Evolutionary conservation across 2,797 vertebrate species (phyloP), one percentile per base, ranked within the genome.

Genomic region (Typhlichthys subterraneus): DNA sequence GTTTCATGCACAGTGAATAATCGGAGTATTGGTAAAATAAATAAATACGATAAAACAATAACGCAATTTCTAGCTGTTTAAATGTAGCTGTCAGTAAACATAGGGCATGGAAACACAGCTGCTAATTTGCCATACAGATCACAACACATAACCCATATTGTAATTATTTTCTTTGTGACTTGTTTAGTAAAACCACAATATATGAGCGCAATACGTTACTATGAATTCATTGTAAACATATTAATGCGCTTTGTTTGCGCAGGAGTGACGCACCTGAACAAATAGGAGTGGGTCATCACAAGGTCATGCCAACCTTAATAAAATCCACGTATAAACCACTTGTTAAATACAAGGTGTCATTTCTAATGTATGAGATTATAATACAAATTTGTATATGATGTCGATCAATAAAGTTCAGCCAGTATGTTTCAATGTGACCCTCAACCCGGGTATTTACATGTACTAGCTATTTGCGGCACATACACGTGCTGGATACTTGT

Each of bases 211-310:
- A 17, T 19, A 12, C 50, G 48, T 15, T 10, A 29, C 14, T 15
- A n/a, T 52, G 57, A 8, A 42, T n/a, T 23, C 7, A 6, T 50
- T 50, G 15, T 5, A 50, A 15, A 33, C 29, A 31, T 53, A 17
- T 17, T 3, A 13, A 56, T 85, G 80, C 80, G 82, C 17, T 45
- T 17, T 55, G n/a, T 9, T 48, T 72, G 72, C 75, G 72, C 46
- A 3, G 6, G 63, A 0, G 63, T 76, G 73, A 86, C 70, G 0
- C 73, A 70, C 73, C 2, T 53, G 64, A 82, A 82, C 31, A 5
- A 38, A 63, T 45, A 17, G 12, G 17, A 2, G 56, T 65, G 81
- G 87, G 90, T 91, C 90, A 88, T 72, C 57, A 49, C 89, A 92
- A 92, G 91, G 91, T 85, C 90, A 86, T 69, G 65, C 38, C 42